Evolutionary conservation across 1,140 invertebrate genomes (phyloP).

Genomic region (Eulimnadia texana): DNA sequence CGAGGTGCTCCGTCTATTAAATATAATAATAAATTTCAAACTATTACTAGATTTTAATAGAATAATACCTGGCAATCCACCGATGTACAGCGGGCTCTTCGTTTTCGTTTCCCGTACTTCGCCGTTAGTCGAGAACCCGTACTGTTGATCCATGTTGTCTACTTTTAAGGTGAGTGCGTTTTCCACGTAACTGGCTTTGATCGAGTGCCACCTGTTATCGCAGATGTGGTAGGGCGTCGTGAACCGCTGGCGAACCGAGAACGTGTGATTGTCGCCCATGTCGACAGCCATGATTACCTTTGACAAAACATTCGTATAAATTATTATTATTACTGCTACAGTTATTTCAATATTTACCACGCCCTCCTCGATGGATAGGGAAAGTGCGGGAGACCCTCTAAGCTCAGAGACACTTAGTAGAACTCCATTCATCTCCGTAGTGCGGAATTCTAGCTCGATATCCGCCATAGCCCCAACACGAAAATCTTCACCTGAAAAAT

Average conservation of each 20-base stretch:
- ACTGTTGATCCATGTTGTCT: slow-evolving; percentile 41
- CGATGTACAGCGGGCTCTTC: slow-evolving; percentile 58
- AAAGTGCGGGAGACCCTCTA: slow-evolving; percentile 46
- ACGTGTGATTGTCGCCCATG: slow-evolving; percentile 43
- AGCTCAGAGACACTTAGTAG: slow-evolving; percentile 54
- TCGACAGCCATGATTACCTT: slow-evolving; percentile 54
- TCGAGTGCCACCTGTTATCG: slow-evolving; percentile 74
- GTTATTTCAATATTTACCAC: slow-evolving; percentile 38
- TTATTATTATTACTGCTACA: neutral
- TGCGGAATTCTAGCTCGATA: slow-evolving; percentile 66
- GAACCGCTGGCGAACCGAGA: slow-evolving; percentile 41
- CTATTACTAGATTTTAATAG: neutral
- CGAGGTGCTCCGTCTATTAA: slow-evolving; percentile 48
- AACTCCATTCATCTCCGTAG: slow-evolving; percentile 61
- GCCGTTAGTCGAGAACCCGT: slow-evolving; percentile 30
- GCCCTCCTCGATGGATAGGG: slow-evolving; percentile 59
- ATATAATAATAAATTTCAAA: no score
- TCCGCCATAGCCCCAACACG: slow-evolving; percentile 50
- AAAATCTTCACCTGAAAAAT: slow-evolving; percentile 47
- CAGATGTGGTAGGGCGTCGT: slow-evolving; percentile 47
- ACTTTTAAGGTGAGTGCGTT: slow-evolving; percentile 52
- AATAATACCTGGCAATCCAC: slow-evolving; percentile 60
- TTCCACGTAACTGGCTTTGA: slow-evolving; percentile 54
- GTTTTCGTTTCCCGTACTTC: slow-evolving; percentile 32
- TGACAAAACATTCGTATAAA: slow-evolving; percentile 19